Evolutionary conservation across 1,140 invertebrate genomes (phyloP), one percentile per base, ranked within the genome.

Genomic region (Bombus consobrinus): DNA sequence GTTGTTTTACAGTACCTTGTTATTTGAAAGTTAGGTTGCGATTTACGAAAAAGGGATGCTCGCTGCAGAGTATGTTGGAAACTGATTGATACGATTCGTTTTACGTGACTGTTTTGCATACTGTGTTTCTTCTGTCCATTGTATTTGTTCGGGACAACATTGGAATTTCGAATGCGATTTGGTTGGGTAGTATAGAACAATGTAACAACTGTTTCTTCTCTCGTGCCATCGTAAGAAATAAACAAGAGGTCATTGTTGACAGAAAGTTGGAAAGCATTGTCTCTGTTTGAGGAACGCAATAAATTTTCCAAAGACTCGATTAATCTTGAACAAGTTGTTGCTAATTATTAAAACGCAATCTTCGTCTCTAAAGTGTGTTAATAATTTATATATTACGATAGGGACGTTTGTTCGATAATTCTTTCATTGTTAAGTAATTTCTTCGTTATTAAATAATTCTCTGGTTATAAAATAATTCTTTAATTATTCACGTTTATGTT

Each of bases 71-170:
- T 53, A 18, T 12, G 25, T 5, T n/a, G 1, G 18, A 32, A 82
- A 47, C 66, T 82, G 71, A 82, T 74, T 28, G 57, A 82, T 74
- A 25, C 3, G n/a, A 1, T 22, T 47, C 57, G 28, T 62, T 64
- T 64, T 12, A 43, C 25, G n/a, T 28, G 12, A 28, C 32, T 34
- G 22, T 43, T 73, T 28, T 62, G 39, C 39, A 79, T 34, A 39
- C 37, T 15, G 28, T 22, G 3, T 75, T 32, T 22, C 34, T 37
- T 75, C n/a, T 25, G 18, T 34, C 25, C 18, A 57, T 57, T 57
- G 43, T n/a, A 12, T 13, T 47, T 32, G 25, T 32, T 73, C 41
- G 28, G 10, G 1, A 28, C 47, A 32, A 34, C 32, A 28, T 57
- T 57, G 32, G 43, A 75, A 75, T 37, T 75, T 75, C 9, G 18